These are phyloP conservation scores for Adelges cooleyi DNA, from an alignment of 1,140 invertebrate genomes.

Conservation along the genomic window DNA sequence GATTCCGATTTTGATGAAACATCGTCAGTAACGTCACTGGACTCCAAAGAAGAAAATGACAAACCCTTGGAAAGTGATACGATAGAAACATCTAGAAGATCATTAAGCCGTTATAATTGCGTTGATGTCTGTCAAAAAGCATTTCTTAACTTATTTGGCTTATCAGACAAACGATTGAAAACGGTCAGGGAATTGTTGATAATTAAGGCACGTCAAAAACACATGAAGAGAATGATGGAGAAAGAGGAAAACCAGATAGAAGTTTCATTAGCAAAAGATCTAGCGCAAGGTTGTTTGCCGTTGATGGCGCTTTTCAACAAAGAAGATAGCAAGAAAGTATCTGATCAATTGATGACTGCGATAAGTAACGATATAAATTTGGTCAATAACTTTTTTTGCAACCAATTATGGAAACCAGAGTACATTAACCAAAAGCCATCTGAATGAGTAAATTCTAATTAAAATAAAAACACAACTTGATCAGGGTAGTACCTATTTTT, in stretches of 20 bases:
- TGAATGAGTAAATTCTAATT: background rate
- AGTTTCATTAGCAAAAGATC: slow-evolving; percentile 30
- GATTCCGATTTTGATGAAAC: slow-evolving; percentile 25
- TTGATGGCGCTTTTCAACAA: slow-evolving; percentile 29
- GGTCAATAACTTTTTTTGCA: slow-evolving; percentile 45
- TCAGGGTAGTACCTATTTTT: too few species aligned
- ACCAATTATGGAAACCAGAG: slow-evolving; percentile 47
- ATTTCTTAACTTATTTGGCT: slow-evolving; percentile 43
- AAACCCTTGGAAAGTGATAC: slow-evolving; percentile 12
- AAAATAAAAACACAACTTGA: background rate
- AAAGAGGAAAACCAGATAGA: slow-evolving; percentile 31
- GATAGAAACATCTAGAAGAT: background rate
- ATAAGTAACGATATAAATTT: slow-evolving; percentile 39
- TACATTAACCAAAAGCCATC: slow-evolving; percentile 37
- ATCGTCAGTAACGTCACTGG: slow-evolving; percentile 11
- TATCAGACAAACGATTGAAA: slow-evolving; percentile 43
- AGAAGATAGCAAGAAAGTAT: slow-evolving; percentile 27
- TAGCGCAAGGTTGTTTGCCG: slow-evolving; percentile 30
- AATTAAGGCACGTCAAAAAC: slow-evolving; percentile 35
- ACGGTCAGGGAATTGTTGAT: slow-evolving; percentile 43
- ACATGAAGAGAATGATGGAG: slow-evolving; percentile 33
- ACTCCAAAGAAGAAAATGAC: slow-evolving; percentile 20
- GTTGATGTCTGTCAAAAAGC: slow-evolving; percentile 45
- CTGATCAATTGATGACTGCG: slow-evolving; percentile 30
- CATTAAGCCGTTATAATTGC: slow-evolving; percentile 34